These are phyloP conservation scores for Chaetura pelagica DNA, from an alignment of 2,113 vertebrate species.

Conservation along the genomic window DNA sequence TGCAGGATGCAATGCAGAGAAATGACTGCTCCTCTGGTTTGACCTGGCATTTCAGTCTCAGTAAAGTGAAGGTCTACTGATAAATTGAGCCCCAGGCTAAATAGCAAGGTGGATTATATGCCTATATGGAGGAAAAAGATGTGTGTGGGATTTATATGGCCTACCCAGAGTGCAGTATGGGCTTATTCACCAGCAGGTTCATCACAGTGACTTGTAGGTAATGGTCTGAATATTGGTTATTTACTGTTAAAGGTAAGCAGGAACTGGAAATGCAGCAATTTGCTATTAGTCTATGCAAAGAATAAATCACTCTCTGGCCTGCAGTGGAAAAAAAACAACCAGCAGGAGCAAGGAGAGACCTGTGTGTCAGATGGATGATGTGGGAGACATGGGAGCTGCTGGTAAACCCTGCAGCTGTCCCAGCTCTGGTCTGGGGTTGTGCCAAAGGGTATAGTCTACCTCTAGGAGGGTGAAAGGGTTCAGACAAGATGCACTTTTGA, in stretches of 20 bases:
- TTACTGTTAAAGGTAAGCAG: background rate
- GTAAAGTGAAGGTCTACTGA: background rate
- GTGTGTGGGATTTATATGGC: background rate
- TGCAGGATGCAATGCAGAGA: background rate
- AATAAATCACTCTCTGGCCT: background rate
- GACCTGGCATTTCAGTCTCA: slow-evolving; percentile 12
- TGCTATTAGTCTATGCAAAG: background rate
- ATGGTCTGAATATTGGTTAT: background rate
- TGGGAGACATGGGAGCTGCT: background rate
- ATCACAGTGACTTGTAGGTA: background rate
- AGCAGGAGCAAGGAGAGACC: background rate
- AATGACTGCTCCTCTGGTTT: background rate
- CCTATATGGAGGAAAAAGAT: background rate
- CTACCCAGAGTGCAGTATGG: background rate
- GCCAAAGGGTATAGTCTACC: background rate
- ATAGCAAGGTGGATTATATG: background rate
- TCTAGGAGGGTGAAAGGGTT: background rate
- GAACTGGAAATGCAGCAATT: background rate
- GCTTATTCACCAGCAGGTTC: background rate
- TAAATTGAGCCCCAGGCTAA: background rate
- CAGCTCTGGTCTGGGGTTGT: background rate
- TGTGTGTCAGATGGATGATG: background rate
- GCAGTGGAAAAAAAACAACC: background rate
- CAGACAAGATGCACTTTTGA: background rate
- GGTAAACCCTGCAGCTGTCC: background rate